These are phyloP conservation scores for Apodemus agrarius DNA, from an alignment of 2,797 vertebrate species.

Conservation along the genomic window DNA sequence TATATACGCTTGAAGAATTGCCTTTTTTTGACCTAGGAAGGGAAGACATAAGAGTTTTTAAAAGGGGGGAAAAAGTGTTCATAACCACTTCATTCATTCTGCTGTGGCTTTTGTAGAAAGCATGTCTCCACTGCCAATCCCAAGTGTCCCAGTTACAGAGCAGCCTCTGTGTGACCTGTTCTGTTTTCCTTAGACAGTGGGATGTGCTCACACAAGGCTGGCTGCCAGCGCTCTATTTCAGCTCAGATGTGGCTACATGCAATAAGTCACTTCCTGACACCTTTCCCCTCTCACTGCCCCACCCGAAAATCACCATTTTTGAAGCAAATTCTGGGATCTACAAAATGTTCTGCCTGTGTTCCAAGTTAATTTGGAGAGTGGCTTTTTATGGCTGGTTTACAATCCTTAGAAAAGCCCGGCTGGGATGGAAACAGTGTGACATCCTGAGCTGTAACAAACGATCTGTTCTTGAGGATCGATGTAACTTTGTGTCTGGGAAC, in stretches of 20 bases:
- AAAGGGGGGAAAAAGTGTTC: constrained; percentile 35
- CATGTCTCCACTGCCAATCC: constrained; percentile 31
- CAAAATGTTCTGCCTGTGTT: constrained; percentile 65
- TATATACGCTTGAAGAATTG: constrained; percentile 31
- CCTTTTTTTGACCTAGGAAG: constrained; percentile 38
- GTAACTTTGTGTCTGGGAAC: constrained; percentile 77
- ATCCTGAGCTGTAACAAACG: constrained; percentile 82
- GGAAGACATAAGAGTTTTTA: neutral
- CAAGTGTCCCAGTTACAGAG: constrained; percentile 45
- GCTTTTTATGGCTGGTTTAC: constrained; percentile 75
- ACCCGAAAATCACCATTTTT: constrained; percentile 67
- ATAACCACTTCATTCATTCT: constrained; percentile 53
- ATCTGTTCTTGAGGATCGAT: constrained; percentile 79
- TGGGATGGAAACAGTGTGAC: constrained; percentile 69
- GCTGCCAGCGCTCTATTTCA: constrained; percentile 73
- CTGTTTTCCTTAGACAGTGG: constrained; percentile 62
- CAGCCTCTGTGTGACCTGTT: constrained; percentile 66
- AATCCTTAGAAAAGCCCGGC: constrained; percentile 64
- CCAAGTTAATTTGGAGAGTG: constrained; percentile 76
- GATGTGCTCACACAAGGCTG: constrained; percentile 59
- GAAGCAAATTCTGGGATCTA: constrained; percentile 46
- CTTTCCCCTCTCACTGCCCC: constrained; percentile 67
- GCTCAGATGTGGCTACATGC: constrained; percentile 61
- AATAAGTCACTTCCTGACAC: constrained; percentile 71
- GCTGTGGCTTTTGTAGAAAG: constrained; percentile 61